These are phyloP conservation scores for Pollenia griseotomentosa DNA, from an alignment of 2,888 invertebrate genomes.

Conservation along the genomic window DNA sequence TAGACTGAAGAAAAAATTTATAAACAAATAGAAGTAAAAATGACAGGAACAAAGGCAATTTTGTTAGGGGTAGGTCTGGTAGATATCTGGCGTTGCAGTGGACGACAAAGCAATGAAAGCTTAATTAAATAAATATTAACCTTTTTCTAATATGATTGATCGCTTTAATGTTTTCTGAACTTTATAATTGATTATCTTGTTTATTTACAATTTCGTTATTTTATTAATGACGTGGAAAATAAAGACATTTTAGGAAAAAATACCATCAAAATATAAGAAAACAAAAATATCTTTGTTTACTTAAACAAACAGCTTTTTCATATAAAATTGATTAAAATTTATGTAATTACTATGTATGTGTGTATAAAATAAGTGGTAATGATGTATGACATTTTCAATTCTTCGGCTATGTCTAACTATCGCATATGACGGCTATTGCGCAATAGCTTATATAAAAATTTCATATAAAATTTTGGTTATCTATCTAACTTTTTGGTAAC, in stretches of 20 bases:
- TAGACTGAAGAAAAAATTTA: neutral
- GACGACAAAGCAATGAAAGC: neutral
- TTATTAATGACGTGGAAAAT: neutral
- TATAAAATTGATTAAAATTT: too few relatives aligned
- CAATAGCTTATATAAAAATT: too few relatives aligned
- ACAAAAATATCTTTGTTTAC: too few relatives aligned
- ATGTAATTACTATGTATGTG: too few relatives aligned
- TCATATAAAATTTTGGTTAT: too few relatives aligned
- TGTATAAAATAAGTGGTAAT: too few relatives aligned
- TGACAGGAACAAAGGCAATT: constrained; percentile 24
- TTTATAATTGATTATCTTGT: constrained; percentile 26
- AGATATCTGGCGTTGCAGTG: neutral
- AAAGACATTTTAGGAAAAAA: neutral
- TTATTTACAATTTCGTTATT: constrained; percentile 23
- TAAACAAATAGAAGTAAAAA: constrained; percentile 11
- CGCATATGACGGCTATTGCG: too few relatives aligned
- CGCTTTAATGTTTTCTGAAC: neutral
- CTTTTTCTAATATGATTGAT: constrained; percentile 6
- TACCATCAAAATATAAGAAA: too few relatives aligned
- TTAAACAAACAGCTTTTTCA: too few relatives aligned
- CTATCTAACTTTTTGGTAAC: too few relatives aligned
- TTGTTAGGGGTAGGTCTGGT: constrained; percentile 58
- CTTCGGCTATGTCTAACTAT: too few relatives aligned
- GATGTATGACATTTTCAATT: too few relatives aligned
- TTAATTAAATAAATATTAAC: neutral